Conservation (phyloP, 2,888 invertebrate genomes). For the Drosophila fungiperda region DNA sequence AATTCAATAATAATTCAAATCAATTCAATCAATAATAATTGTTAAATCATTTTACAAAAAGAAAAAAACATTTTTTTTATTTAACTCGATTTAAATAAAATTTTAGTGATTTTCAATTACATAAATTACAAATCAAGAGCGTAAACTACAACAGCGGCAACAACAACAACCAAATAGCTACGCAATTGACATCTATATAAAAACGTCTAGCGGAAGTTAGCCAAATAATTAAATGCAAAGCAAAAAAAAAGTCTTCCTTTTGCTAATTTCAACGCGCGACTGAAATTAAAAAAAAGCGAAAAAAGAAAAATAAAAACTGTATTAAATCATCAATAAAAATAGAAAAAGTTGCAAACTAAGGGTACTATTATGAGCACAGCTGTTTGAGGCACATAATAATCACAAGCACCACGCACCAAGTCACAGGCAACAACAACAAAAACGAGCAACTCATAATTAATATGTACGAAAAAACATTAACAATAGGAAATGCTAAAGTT, state of each 20-base stretch:
- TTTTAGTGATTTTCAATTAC: conserved; percentile 68
- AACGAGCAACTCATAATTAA: conserved; percentile 60
- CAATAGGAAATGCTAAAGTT: conserved; percentile 74
- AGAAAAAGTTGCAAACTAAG: conserved; percentile 61
- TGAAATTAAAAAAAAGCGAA: conserved; percentile 62
- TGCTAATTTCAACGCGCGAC: conserved; percentile 58
- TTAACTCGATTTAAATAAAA: conserved; percentile 75
- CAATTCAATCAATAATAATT: conserved; percentile 26
- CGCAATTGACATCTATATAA: conserved; percentile 44
- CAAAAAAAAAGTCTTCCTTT: conserved; percentile 42
- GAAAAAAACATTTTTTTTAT: conserved; percentile 66
- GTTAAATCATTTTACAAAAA: conserved; percentile 21
- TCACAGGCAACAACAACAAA: conserved; percentile 43
- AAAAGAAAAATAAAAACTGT: conserved; percentile 36
- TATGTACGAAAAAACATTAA: conserved; percentile 78
- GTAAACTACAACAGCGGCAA: conserved; percentile 33
- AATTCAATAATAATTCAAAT: conserved; percentile 39
- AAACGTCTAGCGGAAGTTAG: conserved; percentile 57
- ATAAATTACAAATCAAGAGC: conserved; percentile 49
- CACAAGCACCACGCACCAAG: conserved; percentile 51
- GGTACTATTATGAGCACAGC: conserved; percentile 72
- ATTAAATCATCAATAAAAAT: conserved; percentile 76
- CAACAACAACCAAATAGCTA: conserved; percentile 32
- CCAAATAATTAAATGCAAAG: conserved; percentile 27
- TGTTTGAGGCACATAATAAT: conserved; percentile 48